Conservation (phyloP, 92 coral and sea anemone genomes). For the Zoanthus sansibaricus region DNA sequence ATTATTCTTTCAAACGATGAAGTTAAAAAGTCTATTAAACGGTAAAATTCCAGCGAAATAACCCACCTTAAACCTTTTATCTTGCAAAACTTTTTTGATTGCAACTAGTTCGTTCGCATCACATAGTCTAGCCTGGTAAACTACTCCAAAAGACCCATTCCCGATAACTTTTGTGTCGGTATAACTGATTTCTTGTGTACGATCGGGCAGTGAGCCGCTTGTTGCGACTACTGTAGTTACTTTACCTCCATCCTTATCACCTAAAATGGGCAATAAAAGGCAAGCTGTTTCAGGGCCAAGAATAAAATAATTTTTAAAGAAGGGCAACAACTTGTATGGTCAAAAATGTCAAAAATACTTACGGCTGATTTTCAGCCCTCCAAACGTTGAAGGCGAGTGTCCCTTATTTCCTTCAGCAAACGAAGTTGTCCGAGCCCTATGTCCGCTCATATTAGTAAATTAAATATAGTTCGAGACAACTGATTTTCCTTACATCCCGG, state of each 20-base stretch:
- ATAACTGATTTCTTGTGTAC: slow-evolving; percentile 99
- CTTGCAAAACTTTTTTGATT: slow-evolving; percentile 97
- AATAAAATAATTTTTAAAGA: slow-evolving; percentile 37
- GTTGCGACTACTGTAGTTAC: slow-evolving; percentile 99
- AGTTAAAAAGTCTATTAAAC: slow-evolving; percentile 1
- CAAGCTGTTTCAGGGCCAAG: slow-evolving; percentile 39
- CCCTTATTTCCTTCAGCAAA: slow-evolving; percentile 95
- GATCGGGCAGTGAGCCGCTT: slow-evolving; percentile 98
- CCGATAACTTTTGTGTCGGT: slow-evolving; percentile 99
- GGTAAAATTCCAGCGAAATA: not conserved
- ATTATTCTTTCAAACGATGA: not conserved
- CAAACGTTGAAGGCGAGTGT: slow-evolving; percentile 87
- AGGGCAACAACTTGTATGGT: slow-evolving; percentile 34
- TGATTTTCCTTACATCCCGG: slow-evolving; percentile 69
- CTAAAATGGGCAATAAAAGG: slow-evolving; percentile 71
- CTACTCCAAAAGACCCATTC: slow-evolving; percentile 99
- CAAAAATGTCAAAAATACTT: slow-evolving; percentile 56
- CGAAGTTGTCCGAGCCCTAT: slow-evolving; percentile 99
- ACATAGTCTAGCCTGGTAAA: slow-evolving; percentile 98
- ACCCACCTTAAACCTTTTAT: slow-evolving; percentile 96
- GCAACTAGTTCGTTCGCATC: slow-evolving; percentile 96
- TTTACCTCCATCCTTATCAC: slow-evolving; percentile 99
- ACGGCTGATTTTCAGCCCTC: slow-evolving; percentile 99
- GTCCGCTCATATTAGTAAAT: slow-evolving; percentile 92
- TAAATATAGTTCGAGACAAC: slow-evolving; percentile 61